These are phyloP conservation scores for Eristalinus aeneus DNA, from an alignment of 2,888 invertebrate genomes.

Conservation along the genomic window DNA sequence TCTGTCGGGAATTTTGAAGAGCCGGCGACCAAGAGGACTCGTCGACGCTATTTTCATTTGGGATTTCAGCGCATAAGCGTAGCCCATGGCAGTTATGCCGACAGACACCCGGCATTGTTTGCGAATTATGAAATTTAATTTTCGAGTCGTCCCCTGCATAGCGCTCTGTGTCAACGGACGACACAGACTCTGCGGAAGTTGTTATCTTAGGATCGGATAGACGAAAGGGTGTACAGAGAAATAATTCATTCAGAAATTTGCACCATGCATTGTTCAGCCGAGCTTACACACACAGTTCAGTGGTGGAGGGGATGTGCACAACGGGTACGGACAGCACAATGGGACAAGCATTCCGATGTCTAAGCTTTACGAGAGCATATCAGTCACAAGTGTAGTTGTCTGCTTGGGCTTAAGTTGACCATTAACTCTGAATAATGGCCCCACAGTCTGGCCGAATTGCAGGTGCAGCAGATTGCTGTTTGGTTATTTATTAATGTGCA, in stretches of 20 bases:
- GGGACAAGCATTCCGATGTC: not conserved
- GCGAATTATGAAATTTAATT: conserved; percentile 67
- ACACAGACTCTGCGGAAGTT: conserved; percentile 52
- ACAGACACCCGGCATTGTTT: conserved; percentile 33
- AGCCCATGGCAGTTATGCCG: not conserved
- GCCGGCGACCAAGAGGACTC: conserved; percentile 2
- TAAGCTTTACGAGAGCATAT: not conserved
- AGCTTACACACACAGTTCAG: not conserved
- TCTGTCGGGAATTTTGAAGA: conserved; percentile 22
- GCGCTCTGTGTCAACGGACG: conserved; percentile 18
- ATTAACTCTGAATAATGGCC: conserved; percentile 62
- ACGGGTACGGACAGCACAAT: not conserved
- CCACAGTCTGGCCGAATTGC: conserved; percentile 41
- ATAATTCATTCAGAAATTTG: conserved; percentile 64
- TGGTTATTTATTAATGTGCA: conserved; percentile 32
- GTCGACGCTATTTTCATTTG: not conserved
- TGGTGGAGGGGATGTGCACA: not conserved
- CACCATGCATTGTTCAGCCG: conserved; percentile 52
- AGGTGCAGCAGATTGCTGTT: conserved; percentile 51
- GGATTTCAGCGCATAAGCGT: conserved; percentile 11
- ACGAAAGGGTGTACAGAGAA: conserved; percentile 32
- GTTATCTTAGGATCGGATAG: conserved; percentile 53
- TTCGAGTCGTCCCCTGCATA: conserved; percentile 20
- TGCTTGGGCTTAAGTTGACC: conserved; percentile 59
- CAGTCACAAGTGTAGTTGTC: not conserved